Evolutionary conservation across 2,113 vertebrate genomes (phyloP), one percentile per base, ranked within the genome.

Genomic region (Carettochelys insculpta): DNA sequence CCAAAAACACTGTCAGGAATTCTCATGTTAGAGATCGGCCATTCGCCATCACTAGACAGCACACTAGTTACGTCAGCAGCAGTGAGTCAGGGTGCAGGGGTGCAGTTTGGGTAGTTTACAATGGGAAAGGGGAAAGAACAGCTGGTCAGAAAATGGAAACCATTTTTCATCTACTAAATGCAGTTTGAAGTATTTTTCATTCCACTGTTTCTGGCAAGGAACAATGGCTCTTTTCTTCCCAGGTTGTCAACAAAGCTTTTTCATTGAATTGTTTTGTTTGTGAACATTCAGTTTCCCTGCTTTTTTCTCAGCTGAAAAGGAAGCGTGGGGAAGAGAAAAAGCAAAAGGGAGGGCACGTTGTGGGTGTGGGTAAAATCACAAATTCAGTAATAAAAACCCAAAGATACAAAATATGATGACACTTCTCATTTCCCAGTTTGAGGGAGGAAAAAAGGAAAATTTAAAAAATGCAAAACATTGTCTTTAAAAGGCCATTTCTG

Each of bases 61-160:
- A 5, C 31, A 80, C 87, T 52, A 34, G 50, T 38, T 50, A 88
- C 73, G 10, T 38, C 19, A 75, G 52, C 65, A 48, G 0, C 0
- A 0, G 53, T 4, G 77, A 25, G 51, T 68, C 81, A 25, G 1
- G 2, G 73, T 4, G 0, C 1, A 2, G 38, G 16, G 38, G 9
- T 29, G 22, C 3, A 8, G 48, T 41, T 6, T 11, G 76, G 61
- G 47, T 82, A 80, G 51, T 76, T 17, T 77, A 68, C 54, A 52
- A 38, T 38, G 24, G 38, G 58, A 16, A 87, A 22, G 19, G 0
- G 52, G 82, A 45, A 27, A 76, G 41, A 20, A 82, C 73, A 80
- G 24, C 47, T 68, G 34, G 77, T 9, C 38, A 88, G 27, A 24
- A 82, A 13, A 73, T 0, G 43, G 77, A 56, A 79, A 4, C 73